A percentile compares a stretch with the other conserved stretches of the same genome.
phyloP scores from a whole-genome alignment of 2,113 vertebrate genomes.

The Leptodactylus fuscus region DNA sequence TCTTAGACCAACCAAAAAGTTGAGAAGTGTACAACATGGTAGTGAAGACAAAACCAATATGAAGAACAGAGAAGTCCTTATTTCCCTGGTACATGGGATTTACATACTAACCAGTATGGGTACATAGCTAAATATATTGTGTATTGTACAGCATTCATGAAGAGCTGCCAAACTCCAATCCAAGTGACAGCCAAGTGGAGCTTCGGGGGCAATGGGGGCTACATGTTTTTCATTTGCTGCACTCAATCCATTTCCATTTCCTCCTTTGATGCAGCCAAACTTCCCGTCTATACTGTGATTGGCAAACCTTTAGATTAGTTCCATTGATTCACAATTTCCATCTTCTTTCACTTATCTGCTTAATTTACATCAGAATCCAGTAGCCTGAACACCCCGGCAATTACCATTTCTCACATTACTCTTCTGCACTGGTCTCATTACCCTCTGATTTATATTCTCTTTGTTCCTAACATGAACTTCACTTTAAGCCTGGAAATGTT shows the following conservation, averaged over 20 bases:
- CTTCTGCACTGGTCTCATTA: conserved; percentile 17
- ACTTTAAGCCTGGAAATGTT: background rate
- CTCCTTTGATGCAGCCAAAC: conserved; percentile 49
- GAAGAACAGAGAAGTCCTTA: no score
- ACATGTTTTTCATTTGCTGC: conserved; percentile 48
- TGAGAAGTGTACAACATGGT: no score
- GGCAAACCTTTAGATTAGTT: conserved; percentile 50
- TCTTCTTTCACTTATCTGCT: conserved; percentile 54
- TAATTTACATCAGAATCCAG: conserved; percentile 58
- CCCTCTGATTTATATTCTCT: conserved; percentile 21
- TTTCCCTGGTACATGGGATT: no score
- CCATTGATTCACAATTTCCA: conserved; percentile 50
- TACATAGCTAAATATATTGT: background rate
- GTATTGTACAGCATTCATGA: background rate
- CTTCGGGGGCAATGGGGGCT: conserved; percentile 24
- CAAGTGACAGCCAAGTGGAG: conserved; percentile 38
- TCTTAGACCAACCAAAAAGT: no score
- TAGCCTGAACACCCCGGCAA: conserved; percentile 47
- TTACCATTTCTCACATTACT: conserved; percentile 44
- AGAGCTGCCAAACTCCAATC: background rate
- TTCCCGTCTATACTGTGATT: conserved; percentile 41
- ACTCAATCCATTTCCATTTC: conserved; percentile 37
- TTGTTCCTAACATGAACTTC: conserved; percentile 7
- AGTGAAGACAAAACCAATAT: no score
- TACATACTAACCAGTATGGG: no score